Conservation (phyloP, 1,140 invertebrate genomes). For the Meloidogyne hapla region DNA sequence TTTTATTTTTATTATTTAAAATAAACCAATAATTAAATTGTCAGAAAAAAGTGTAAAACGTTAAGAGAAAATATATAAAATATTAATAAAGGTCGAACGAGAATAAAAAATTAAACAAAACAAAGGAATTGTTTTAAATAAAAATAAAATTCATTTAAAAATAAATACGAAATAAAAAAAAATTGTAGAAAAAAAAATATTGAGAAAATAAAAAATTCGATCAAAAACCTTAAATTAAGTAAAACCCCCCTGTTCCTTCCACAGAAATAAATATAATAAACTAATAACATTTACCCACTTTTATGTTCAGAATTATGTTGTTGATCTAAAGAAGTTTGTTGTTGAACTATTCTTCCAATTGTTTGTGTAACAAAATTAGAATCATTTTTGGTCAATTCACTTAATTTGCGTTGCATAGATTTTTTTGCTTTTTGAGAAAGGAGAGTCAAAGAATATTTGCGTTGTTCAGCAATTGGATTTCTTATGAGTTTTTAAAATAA, state of each 20-base stretch:
- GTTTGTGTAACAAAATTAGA: conserved; percentile 4
- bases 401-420: conserved; percentile 23
- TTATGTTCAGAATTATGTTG: background rate
- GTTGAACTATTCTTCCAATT: background rate
- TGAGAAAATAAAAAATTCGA: background rate
- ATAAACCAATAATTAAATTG: no score
- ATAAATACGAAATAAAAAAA: no score
- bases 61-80: no score
- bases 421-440: conserved; percentile 23
- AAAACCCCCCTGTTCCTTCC: background rate
- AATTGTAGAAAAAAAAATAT: background rate
- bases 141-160: no score
- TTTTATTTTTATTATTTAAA: no score
- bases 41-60: no score
- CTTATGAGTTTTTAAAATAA: background rate
- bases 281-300: background rate
- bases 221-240: background rate
- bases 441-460: conserved; percentile 20
- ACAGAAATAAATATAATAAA: no score
- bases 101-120: background rate
- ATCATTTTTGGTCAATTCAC: conserved; percentile 15
- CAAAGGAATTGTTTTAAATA: no score
- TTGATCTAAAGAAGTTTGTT: background rate
- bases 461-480: background rate
- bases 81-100: no score